Evolutionary conservation across 1,140 invertebrate species (phyloP), one percentile per base, ranked within the genome.

Genomic region (Magallana angulata): DNA sequence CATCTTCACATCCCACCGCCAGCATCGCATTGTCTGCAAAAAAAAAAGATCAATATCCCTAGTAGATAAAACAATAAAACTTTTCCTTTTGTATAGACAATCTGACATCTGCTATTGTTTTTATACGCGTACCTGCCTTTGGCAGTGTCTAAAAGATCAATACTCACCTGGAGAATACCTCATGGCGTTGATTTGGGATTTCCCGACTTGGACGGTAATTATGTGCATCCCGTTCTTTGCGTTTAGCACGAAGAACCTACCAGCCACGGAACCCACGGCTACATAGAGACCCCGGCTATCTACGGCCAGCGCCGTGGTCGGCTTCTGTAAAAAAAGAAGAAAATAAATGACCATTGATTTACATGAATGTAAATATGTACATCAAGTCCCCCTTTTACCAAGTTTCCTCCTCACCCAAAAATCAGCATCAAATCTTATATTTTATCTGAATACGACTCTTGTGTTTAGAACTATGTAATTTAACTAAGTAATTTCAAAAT

Each of bases 1-100:
- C 98, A 94, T 98, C 98, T 71, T 97, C 95, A 0, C 97, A 98
- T 1, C 98, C 98, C 62, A 98, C 94, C 11, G 98, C 98, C 71
- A 98, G 94, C 87, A 97, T 95, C 82, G 96, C 95, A 85, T 97
- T 97, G 95, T 98, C 97, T 56, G 88, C n/a, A 95, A 94, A 84
- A 80, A 94, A 84, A 80, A n/a, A 84, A 83, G 30, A 14, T 48
- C 36, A 48, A 48, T 48, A 48, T 48, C 36, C 36, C 36, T 5
- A 36, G 36, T 48, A 48, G 36, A 48, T 18, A 1, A 59, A 11
- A 18, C 57, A 80, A 82, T 18, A 16, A 18, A 64, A 64, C 36
- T 5, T 48, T 48, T 48, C 57, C 30, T 57, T 57, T 57, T 57
- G 8, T 3, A 48, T 48, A 48, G 36, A 48, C 2, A 48, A 48